Evolutionary conservation across 2,113 vertebrate species (phyloP).

Genomic region (Toxostoma redivivum): DNA sequence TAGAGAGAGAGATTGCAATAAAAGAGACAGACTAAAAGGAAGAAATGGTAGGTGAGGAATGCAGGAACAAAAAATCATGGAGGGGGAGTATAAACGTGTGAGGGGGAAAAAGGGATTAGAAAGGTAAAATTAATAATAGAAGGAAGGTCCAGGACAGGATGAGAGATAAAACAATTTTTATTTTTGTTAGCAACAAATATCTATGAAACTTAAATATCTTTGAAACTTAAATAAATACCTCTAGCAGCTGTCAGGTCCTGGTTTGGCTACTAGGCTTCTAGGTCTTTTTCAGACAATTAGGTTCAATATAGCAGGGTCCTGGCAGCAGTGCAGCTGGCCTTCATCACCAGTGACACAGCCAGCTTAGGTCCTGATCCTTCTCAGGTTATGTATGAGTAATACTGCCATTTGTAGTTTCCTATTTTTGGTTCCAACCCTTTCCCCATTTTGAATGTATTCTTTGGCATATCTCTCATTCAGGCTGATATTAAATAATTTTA

Average conservation of each 20-base stretch:
- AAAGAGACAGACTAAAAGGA: not conserved
- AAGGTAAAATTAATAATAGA: not conserved
- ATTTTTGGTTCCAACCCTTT: not conserved
- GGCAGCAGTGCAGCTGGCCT: not conserved
- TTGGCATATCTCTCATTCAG: not conserved
- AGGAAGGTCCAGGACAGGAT: not conserved
- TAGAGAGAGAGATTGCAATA: not conserved
- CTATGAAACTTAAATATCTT: not conserved
- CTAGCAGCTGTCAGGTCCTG: not conserved
- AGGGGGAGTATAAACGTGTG: not conserved
- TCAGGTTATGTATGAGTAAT: not conserved
- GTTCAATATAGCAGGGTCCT: not conserved
- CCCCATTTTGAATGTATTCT: not conserved
- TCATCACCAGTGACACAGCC: not conserved
- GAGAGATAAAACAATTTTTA: not conserved
- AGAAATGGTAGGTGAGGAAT: not conserved
- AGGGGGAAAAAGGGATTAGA: not conserved
- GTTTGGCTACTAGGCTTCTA: not conserved
- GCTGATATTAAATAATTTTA: not conserved
- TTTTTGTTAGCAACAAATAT: not conserved
- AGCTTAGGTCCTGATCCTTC: not conserved
- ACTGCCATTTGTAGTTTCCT: not conserved
- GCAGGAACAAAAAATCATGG: not conserved
- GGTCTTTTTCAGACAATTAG: not conserved
- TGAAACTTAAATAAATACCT: not conserved